phyloP scores from a whole-genome alignment of 2,888 invertebrate genomes.

The Perithous albicinctus region DNA sequence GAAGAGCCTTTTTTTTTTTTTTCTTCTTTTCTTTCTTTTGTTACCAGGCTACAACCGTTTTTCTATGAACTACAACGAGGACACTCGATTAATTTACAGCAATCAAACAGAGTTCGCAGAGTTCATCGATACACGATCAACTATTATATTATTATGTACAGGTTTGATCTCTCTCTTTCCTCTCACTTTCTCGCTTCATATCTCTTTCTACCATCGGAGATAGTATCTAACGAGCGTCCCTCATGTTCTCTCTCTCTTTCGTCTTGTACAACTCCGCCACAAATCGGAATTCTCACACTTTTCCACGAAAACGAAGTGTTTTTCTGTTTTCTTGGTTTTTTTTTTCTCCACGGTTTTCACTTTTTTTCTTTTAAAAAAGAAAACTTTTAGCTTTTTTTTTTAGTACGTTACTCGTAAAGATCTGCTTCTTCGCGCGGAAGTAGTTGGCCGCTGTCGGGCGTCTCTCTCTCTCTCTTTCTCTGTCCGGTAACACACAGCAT shows the following conservation, averaged over 20 bases:
- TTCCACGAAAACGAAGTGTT: conserved; percentile 25
- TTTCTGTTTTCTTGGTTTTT: conserved; percentile 18
- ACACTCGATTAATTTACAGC: conserved; percentile 38
- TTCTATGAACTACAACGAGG: conserved; percentile 16
- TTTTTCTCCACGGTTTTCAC: conserved; percentile 38
- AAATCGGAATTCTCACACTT: conserved; percentile 4
- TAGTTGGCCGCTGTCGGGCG: conserved; percentile 2
- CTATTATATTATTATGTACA: conserved; percentile 61
- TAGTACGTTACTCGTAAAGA: conserved; percentile 31
- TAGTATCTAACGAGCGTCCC: conserved; percentile 22
- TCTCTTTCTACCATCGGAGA: conserved; percentile 33
- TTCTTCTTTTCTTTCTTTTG: no score
- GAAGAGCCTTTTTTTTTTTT: background rate
- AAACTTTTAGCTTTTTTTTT: conserved; percentile 24
- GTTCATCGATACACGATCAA: conserved; percentile 56
- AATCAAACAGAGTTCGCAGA: conserved; percentile 26
- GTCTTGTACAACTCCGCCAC: conserved; percentile 4
- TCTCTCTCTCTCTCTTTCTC: conserved; percentile 9
- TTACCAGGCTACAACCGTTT: background rate
- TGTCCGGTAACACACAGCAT: conserved; percentile 34
- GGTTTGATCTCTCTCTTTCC: conserved; percentile 53
- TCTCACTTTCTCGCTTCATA: background rate
- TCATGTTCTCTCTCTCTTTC: background rate
- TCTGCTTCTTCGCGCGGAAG: conserved; percentile 34
- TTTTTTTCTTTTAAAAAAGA: conserved; percentile 26